Evolutionary conservation across 2,113 vertebrate genomes (phyloP).

Genomic region (Ophthalmolycus amberensis): DNA sequence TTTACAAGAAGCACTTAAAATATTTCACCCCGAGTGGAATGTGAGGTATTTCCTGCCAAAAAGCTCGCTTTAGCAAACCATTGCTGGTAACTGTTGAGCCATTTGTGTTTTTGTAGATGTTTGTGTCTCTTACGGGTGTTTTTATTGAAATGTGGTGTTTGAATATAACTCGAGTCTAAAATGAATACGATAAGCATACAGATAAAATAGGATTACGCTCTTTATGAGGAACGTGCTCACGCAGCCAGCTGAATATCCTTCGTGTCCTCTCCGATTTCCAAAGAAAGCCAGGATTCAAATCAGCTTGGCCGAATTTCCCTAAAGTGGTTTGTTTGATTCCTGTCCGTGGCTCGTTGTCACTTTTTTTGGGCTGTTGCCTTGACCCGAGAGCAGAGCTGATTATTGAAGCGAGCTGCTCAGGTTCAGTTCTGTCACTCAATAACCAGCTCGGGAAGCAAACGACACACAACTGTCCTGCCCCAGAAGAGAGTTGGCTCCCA

Average conservation of each 20-base stretch:
- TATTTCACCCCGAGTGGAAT: conserved; percentile 61
- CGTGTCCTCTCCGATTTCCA: conserved; percentile 18
- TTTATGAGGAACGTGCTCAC: conserved; percentile 12
- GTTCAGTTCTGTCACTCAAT: conserved; percentile 35
- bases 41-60: conserved; percentile 58
- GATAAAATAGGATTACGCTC: conserved; percentile 22
- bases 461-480: not conserved
- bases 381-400: conserved; percentile 22
- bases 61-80: conserved; percentile 15
- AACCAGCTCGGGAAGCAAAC: conserved; percentile 10
- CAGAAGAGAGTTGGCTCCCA: conserved; percentile 15
- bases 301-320: conserved; percentile 48
- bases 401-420: conserved; percentile 9
- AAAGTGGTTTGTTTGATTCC: conserved; percentile 51
- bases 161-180: not conserved
- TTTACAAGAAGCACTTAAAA: conserved; percentile 4
- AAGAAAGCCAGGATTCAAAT: conserved; percentile 56
- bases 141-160: not conserved
- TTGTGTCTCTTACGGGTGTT: not conserved
- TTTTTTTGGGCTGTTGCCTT: conserved; percentile 13
- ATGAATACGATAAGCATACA: not conserved
- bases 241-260: conserved; percentile 20
- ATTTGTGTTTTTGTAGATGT: not conserved
- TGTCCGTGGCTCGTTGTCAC: not conserved
- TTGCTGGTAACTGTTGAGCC: conserved; percentile 10